Evolutionary conservation across 2,888 invertebrate species (phyloP).

Genomic region (Hoplodrina blanda): DNA sequence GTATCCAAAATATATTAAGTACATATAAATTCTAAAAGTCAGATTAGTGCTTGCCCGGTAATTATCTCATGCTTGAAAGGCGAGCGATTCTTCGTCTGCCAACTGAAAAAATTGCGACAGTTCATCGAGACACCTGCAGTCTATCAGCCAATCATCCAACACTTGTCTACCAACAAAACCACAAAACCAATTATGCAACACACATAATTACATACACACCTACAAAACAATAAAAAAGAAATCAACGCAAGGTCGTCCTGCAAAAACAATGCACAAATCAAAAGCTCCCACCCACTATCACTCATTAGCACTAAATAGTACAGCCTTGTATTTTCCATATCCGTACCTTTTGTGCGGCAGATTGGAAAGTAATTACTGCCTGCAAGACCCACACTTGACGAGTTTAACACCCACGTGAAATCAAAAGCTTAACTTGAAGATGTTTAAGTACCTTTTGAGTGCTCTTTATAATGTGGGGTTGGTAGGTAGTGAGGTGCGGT

Average conservation of each 20-base stretch:
- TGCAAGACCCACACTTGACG: slow-evolving; percentile 75
- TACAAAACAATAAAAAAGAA: slow-evolving; percentile 61
- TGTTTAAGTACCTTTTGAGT: slow-evolving; percentile 75
- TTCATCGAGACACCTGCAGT: background rate
- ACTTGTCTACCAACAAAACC: background rate
- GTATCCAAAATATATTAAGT: no score
- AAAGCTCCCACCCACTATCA: slow-evolving; percentile 64
- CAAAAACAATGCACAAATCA: slow-evolving; percentile 71
- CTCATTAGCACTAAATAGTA: slow-evolving; percentile 69
- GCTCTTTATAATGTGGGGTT: slow-evolving; percentile 69
- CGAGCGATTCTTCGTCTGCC: no score
- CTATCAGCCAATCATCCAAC: background rate
- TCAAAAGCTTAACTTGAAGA: slow-evolving; percentile 72
- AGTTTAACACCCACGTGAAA: slow-evolving; percentile 73
- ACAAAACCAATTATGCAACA: slow-evolving; percentile 22
- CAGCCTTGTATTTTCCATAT: slow-evolving; percentile 67
- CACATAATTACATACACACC: slow-evolving; percentile 45
- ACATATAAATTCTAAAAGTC: no score
- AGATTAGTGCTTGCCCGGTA: no score
- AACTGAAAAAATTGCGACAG: no score
- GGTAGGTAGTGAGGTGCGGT: slow-evolving; percentile 10
- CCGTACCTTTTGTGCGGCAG: slow-evolving; percentile 67
- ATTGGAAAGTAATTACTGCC: slow-evolving; percentile 84
- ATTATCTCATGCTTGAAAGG: no score
- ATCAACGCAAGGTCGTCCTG: slow-evolving; percentile 58